phyloP scores from a whole-genome alignment of 2,113 vertebrate species.

The Australoheros scitulus region DNA sequence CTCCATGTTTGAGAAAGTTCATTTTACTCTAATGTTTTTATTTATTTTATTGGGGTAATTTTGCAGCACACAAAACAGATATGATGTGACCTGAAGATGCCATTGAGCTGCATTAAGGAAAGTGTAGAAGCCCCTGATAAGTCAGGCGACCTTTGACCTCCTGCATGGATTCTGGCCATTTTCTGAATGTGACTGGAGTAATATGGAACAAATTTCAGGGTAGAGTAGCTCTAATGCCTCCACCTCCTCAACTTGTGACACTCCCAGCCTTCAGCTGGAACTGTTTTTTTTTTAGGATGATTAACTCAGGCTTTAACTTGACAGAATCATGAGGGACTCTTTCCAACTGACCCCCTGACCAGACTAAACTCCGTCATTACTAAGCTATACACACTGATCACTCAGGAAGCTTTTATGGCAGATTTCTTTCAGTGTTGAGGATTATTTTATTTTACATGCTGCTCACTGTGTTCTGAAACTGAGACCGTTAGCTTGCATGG shows the following conservation, averaged over 20 bases:
- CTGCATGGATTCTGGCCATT: too few relatives aligned
- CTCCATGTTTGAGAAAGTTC: neutral
- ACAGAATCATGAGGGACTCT: too few relatives aligned
- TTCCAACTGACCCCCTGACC: neutral
- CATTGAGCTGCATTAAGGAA: too few relatives aligned
- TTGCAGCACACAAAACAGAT: neutral
- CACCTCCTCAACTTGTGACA: too few relatives aligned
- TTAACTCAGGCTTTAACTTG: neutral
- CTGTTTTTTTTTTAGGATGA: neutral
- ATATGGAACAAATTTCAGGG: too few relatives aligned
- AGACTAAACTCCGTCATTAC: neutral
- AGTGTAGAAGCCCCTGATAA: too few relatives aligned
- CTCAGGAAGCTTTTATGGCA: neutral
- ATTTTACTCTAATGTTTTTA: neutral
- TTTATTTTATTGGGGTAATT: neutral
- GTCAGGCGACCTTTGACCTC: too few relatives aligned
- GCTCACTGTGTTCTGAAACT: neutral
- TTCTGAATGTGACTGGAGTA: too few relatives aligned
- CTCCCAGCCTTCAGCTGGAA: too few relatives aligned
- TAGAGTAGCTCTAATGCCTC: too few relatives aligned
- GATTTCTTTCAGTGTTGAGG: neutral
- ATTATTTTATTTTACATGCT: neutral
- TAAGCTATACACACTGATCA: neutral
- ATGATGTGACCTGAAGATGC: neutral
- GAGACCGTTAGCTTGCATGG: neutral